A percentile compares a stretch with the other conserved stretches of the same genome.
These are phyloP conservation scores for Beris chalybata DNA, from an alignment of 2,888 invertebrate genomes.

Conservation along the genomic window DNA sequence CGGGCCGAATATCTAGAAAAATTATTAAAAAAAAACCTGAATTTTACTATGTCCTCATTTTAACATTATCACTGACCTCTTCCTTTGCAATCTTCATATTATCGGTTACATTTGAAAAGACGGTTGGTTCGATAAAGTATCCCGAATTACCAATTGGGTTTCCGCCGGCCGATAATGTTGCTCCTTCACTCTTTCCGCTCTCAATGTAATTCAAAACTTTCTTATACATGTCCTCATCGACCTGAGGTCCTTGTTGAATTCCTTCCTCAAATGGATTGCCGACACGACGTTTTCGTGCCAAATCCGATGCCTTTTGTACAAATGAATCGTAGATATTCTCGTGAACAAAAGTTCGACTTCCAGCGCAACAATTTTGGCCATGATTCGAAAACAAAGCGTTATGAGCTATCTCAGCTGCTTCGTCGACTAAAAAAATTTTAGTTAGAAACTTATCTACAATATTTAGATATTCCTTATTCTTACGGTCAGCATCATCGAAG, in stretches of 20 bases:
- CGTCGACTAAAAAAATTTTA: slow-evolving; percentile 58
- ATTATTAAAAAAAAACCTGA: too few species aligned
- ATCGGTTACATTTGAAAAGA: slow-evolving; percentile 77
- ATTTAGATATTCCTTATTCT: slow-evolving; percentile 44
- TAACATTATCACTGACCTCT: slow-evolving; percentile 60
- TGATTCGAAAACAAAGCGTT: slow-evolving; percentile 73
- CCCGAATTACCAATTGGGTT: slow-evolving; percentile 68
- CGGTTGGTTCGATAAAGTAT: slow-evolving; percentile 76
- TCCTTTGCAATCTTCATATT: slow-evolving; percentile 75
- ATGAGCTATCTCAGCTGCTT: slow-evolving; percentile 66
- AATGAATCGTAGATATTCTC: slow-evolving; percentile 85
- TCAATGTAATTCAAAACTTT: slow-evolving; percentile 77
- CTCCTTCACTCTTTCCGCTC: slow-evolving; percentile 77
- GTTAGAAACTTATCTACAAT: too few species aligned
- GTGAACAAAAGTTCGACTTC: slow-evolving; percentile 86
- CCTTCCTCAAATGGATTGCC: slow-evolving; percentile 77
- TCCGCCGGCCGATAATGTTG: slow-evolving; percentile 77
- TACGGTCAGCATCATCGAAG: slow-evolving; percentile 78
- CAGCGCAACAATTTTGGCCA: slow-evolving; percentile 83
- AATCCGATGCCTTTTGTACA: slow-evolving; percentile 70
- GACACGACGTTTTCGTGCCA: slow-evolving; percentile 71
- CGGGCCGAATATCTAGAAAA: slow-evolving; percentile 80
- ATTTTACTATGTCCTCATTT: too few species aligned
- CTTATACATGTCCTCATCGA: slow-evolving; percentile 72
- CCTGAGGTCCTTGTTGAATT: slow-evolving; percentile 81